These are phyloP conservation scores for Drosophila koepferae DNA, from an alignment of 2,888 invertebrate genomes.

Conservation along the genomic window DNA sequence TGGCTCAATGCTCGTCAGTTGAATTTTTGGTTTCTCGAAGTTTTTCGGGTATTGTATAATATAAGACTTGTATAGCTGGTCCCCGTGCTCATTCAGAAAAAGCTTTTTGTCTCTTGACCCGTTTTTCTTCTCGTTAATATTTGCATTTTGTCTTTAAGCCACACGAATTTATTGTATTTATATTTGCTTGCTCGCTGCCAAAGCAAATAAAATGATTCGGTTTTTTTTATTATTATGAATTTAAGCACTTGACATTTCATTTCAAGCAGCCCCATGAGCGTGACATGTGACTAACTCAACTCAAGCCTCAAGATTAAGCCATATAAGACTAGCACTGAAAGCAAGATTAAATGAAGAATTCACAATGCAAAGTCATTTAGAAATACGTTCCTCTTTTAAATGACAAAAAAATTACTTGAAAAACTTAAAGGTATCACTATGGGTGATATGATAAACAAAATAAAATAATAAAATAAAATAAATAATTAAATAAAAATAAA, in stretches of 20 bases:
- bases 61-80: slow-evolving; percentile 59
- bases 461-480: no score
- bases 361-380: no score
- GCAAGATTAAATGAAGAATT: no score
- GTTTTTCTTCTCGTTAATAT: slow-evolving; percentile 53
- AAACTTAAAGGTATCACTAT: no score
- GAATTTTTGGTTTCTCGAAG: slow-evolving; percentile 29
- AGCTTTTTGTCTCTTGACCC: slow-evolving; percentile 75
- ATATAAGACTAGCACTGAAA: neutral
- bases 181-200: slow-evolving; percentile 19
- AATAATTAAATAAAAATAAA: no score
- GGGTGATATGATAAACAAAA: no score
- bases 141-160: slow-evolving; percentile 38
- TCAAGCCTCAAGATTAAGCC: neutral
- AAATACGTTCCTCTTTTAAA: no score
- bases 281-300: slow-evolving; percentile 29
- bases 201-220: slow-evolving; percentile 42
- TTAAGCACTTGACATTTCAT: slow-evolving; percentile 59
- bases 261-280: slow-evolving; percentile 27
- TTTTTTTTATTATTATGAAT: slow-evolving; percentile 36
- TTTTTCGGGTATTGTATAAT: slow-evolving; percentile 53
- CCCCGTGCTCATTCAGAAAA: slow-evolving; percentile 38
- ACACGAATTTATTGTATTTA: slow-evolving; percentile 35
- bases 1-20: slow-evolving; percentile 59
- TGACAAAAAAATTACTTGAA: no score